These are phyloP conservation scores for Helarctos malayanus DNA, from an alignment of 2,797 vertebrate genomes.

Conservation along the genomic window DNA sequence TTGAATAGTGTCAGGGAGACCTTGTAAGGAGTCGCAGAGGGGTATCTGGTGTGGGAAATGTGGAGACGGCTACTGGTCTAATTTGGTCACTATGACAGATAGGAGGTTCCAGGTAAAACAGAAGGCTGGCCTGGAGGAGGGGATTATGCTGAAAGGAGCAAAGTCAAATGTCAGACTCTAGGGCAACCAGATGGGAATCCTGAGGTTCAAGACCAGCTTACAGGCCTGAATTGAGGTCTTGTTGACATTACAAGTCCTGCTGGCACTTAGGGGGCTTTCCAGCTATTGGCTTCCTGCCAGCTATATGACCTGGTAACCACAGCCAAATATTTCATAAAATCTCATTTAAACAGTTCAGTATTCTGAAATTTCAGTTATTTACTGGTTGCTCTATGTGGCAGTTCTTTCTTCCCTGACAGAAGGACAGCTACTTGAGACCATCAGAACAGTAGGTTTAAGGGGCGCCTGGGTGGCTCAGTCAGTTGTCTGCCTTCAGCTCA, in stretches of 20 bases:
- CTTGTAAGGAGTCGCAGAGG: background rate
- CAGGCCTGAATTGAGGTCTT: background rate
- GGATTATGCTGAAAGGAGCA: background rate
- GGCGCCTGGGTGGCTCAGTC: background rate
- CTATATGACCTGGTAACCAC: background rate
- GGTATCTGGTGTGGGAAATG: background rate
- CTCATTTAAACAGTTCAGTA: background rate
- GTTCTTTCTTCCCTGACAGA: background rate
- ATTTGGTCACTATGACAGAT: background rate
- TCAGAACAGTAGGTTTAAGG: background rate
- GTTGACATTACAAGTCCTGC: background rate
- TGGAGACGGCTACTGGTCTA: background rate
- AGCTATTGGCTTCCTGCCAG: background rate
- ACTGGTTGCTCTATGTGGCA: background rate
- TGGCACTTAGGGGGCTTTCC: background rate
- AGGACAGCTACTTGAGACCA: background rate
- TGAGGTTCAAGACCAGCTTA: background rate
- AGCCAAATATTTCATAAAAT: background rate
- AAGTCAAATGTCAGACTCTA: background rate
- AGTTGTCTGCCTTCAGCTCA: background rate
- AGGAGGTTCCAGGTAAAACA: background rate
- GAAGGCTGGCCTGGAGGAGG: background rate
- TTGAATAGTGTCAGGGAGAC: background rate
- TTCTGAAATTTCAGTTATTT: conserved; percentile 1
- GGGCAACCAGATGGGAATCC: background rate